phyloP scores from a whole-genome alignment of 2,113 vertebrate genomes.

The Nyctereutes procyonoides region DNA sequence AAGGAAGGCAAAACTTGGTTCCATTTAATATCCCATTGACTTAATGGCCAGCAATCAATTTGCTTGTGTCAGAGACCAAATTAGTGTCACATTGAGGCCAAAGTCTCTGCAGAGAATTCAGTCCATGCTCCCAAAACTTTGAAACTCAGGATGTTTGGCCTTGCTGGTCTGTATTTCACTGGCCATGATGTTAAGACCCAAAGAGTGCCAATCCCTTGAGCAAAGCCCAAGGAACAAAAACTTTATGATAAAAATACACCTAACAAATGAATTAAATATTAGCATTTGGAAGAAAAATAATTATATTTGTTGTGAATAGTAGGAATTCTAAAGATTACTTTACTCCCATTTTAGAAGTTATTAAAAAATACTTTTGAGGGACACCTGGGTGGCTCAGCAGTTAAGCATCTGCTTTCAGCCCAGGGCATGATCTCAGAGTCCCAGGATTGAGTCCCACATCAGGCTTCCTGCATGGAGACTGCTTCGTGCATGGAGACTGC shows the following conservation, averaged over 20 bases:
- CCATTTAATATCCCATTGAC: not conserved
- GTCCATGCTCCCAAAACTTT: not conserved
- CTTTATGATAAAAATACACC: not conserved
- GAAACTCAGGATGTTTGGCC: not conserved
- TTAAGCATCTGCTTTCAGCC: too few species aligned
- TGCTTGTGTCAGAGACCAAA: not conserved
- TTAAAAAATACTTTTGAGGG: not conserved
- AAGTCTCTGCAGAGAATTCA: not conserved
- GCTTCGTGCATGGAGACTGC: too few species aligned
- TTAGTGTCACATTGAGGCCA: not conserved
- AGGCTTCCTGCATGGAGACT: too few species aligned
- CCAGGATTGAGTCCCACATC: too few species aligned
- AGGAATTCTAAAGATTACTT: not conserved
- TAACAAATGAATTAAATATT: not conserved
- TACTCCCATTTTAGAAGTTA: not conserved
- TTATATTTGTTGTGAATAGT: not conserved
- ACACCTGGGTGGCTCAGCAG: too few species aligned
- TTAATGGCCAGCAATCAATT: not conserved
- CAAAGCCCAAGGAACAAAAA: not conserved
- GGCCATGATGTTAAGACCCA: not conserved
- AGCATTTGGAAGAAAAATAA: slow-evolving; percentile 15
- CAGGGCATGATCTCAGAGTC: too few species aligned
- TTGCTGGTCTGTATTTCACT: not conserved
- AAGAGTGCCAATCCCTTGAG: not conserved
- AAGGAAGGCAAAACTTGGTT: not conserved